These are phyloP conservation scores for Atherinosoma microstoma DNA, from an alignment of 2,797 vertebrate genomes.

Conservation along the genomic window DNA sequence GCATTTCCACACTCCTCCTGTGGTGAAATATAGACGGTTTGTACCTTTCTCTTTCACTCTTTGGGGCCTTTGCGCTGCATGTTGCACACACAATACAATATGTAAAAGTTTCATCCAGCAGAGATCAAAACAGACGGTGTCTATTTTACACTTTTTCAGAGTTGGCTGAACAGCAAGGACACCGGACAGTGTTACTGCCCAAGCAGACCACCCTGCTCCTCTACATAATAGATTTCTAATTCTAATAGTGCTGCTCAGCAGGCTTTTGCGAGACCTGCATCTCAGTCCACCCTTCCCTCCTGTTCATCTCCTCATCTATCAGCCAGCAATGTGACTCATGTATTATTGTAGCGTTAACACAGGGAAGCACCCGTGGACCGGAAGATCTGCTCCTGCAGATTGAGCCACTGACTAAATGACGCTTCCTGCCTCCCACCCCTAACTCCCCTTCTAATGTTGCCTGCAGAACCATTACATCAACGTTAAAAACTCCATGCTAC, in stretches of 20 bases:
- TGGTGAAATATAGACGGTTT: conserved; percentile 11
- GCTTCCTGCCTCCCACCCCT: conserved; percentile 74
- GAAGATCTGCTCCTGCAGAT: conserved; percentile 83
- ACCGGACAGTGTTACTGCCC: conserved; percentile 20
- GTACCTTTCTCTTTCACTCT: conserved; percentile 14
- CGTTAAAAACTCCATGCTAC: conserved; percentile 34
- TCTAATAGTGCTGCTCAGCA: conserved; percentile 84
- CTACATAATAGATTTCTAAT: conserved; percentile 76
- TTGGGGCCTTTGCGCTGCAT: conserved; percentile 2
- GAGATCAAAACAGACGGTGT: conserved; percentile 47
- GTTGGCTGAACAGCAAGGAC: conserved; percentile 23
- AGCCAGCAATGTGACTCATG: conserved; percentile 62
- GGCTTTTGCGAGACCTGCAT: conserved; percentile 37
- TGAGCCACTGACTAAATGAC: conserved; percentile 70
- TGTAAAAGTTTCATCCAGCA: conserved; percentile 23
- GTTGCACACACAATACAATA: conserved; percentile 13
- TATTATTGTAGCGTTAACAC: conserved; percentile 77
- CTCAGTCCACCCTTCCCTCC: conserved; percentile 56
- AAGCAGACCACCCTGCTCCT: conserved; percentile 46
- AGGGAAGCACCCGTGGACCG: conserved; percentile 75
- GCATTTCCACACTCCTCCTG: not conserved
- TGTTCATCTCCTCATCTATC: conserved; percentile 70
- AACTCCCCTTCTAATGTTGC: conserved; percentile 53
- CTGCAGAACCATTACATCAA: conserved; percentile 50
- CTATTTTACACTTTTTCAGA: conserved; percentile 19